Evolutionary conservation across 2,113 vertebrate genomes (phyloP).

Genomic region (Narcine bancroftii): DNA sequence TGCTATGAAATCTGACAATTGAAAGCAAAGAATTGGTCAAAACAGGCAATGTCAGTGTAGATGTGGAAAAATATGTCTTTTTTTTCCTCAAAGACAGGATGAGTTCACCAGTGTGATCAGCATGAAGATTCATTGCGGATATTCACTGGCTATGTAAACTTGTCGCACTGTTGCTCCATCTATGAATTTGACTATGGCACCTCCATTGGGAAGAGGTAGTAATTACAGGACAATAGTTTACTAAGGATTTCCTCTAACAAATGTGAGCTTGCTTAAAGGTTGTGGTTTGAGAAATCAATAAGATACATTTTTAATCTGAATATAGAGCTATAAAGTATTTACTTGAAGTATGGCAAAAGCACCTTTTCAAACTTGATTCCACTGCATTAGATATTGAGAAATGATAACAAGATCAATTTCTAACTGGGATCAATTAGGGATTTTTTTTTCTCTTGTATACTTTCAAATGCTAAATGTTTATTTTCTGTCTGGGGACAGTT

Average conservation of each 20-base stretch:
- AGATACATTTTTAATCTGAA: neutral
- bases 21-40: no score
- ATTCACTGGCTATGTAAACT: neutral
- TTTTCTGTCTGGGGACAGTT: neutral
- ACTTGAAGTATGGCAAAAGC: neutral
- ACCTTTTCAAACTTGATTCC: neutral
- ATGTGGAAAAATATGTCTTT: no score
- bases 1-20: no score
- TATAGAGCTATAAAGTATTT: neutral
- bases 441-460: neutral
- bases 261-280: neutral
- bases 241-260: neutral
- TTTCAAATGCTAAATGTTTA: neutral
- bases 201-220: neutral
- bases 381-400: neutral
- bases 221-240: neutral
- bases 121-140: no score
- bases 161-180: neutral
- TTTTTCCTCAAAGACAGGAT: no score
- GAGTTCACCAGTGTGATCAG: no score
- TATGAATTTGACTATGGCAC: neutral
- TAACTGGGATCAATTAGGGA: neutral
- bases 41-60: no score
- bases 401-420: neutral
- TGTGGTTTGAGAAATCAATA: neutral